phyloP scores from a whole-genome alignment of 2,113 vertebrate genomes.

The Pelecanus crispus region DNA sequence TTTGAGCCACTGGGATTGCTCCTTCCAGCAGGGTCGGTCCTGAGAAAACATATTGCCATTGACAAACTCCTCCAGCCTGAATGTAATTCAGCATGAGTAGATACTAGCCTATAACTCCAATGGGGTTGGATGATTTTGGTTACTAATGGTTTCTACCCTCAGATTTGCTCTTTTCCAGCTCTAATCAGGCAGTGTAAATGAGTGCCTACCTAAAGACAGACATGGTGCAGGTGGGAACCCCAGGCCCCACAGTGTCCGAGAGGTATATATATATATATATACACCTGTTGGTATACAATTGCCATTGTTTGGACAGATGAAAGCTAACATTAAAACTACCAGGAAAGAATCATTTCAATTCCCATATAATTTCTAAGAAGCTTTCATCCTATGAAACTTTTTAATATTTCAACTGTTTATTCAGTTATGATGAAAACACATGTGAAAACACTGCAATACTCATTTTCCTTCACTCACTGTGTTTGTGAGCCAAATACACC shows the following conservation, averaged over 20 bases:
- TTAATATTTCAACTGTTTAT: not conserved
- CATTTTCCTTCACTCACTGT: not conserved
- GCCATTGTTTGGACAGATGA: not conserved
- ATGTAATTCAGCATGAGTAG: not conserved
- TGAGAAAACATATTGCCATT: not conserved
- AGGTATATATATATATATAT: too few species aligned
- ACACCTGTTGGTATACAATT: not conserved
- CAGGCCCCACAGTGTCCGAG: fast-evolving
- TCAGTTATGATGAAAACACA: not conserved
- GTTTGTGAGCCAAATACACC: not conserved
- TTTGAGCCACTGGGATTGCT: not conserved
- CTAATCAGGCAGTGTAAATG: not conserved
- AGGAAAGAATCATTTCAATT: not conserved
- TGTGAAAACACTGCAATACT: not conserved
- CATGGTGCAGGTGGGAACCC: fast-evolving
- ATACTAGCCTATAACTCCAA: not conserved
- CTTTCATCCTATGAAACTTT: not conserved
- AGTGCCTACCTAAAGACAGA: not conserved
- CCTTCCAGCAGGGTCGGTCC: not conserved
- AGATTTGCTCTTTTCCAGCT: not conserved
- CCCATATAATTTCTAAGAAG: not conserved
- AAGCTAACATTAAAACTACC: not conserved
- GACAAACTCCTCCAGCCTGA: not conserved
- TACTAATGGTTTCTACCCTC: not conserved
- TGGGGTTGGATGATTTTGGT: not conserved